Base-by-base conservation (phyloP, 2,797 vertebrate species). In the Periophthalmus magnuspinnatus region DNA sequence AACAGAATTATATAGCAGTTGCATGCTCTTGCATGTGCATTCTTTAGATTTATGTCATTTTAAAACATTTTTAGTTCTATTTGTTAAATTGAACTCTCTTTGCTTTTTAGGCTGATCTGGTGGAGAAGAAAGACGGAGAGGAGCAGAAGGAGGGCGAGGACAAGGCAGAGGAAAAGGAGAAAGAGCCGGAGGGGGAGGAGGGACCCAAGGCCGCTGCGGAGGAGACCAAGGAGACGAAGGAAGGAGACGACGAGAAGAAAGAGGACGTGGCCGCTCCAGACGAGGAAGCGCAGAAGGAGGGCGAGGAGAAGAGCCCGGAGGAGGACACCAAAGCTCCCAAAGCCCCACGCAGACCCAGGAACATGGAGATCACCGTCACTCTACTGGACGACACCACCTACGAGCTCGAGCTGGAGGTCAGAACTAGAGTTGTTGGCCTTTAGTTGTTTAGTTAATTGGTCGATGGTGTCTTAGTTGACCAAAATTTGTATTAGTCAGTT, bases 351-450 rank as follows among this genome's bases (percentile, higher is more conserved):
- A 93, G 92, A 76, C 93, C 95, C 72, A 95, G 91, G 82, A 96
- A 91, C 89, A 95, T 99, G 95, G 93, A 95, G 84, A 96, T 97
- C 90, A 96, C 93, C 85, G 93, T 99, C 1, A 93, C 93, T n/a
- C 90, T 98, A 85, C 90, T 99, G 87, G 97, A 99, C 77, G 95
- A 97, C 75, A 89, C 95, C 57, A 78, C 94, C n/a, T 98, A 92
- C 33, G 95, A 98, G 84, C 98, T 97, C 82, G 88, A 96, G n/a
- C 75, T 98, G 82, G 97, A 99, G 67, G 97, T 99, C 28, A 28
- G 28, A 28, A 28, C 28, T 28, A 28, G 28, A 28, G 28, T 3
- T 28, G 28, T 28, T 1, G 28, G 28, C 28, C 28, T 28, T 28
- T 28, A 28, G 28, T 28, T 3, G 3, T 28, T 28, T 28, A 28